Conservation (phyloP, 2,797 vertebrate genomes). For the Sphaeramia orbicularis region DNA sequence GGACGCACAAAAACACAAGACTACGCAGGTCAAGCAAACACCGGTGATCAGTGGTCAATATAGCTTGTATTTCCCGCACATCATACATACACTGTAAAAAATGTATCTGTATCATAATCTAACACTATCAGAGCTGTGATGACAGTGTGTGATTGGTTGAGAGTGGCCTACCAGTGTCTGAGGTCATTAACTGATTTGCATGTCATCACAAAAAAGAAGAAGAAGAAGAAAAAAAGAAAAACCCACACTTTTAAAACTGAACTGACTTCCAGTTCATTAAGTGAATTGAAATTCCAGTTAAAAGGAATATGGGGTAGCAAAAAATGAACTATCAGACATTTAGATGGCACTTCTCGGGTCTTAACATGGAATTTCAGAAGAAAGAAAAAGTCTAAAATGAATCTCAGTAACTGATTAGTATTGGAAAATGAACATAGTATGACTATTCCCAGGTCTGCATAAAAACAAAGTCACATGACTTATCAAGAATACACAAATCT, state of each 20-base stretch:
- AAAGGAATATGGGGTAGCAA: slow-evolving; percentile 34
- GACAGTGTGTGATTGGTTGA: slow-evolving; percentile 83
- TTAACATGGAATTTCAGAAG: slow-evolving; percentile 65
- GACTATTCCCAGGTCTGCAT: slow-evolving; percentile 60
- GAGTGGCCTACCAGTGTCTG: slow-evolving; percentile 78
- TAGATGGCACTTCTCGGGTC: slow-evolving; percentile 74
- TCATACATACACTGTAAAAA: slow-evolving; percentile 94
- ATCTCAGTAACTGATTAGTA: slow-evolving; percentile 44
- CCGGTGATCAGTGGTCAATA: slow-evolving; percentile 86
- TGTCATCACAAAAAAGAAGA: slow-evolving; percentile 56
- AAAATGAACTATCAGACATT: slow-evolving; percentile 19
- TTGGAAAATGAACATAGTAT: slow-evolving; percentile 43
- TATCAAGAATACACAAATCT: slow-evolving; percentile 59
- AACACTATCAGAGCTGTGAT: slow-evolving; percentile 82
- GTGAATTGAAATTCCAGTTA: slow-evolving; percentile 64
- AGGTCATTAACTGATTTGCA: slow-evolving; percentile 76
- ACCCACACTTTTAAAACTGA: slow-evolving; percentile 66
- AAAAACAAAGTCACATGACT: slow-evolving; percentile 52
- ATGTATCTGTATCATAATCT: slow-evolving; percentile 85
- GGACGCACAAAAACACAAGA: neutral
- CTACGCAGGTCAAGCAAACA: slow-evolving; percentile 43
- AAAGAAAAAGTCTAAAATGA: slow-evolving; percentile 46
- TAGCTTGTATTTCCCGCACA: slow-evolving; percentile 98
- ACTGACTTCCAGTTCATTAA: slow-evolving; percentile 48
- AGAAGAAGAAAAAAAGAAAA: slow-evolving; percentile 9